Evolutionary conservation across 1,140 invertebrate species (phyloP), one percentile per base, ranked within the genome.

Genomic region (Cotesia typhae): DNA sequence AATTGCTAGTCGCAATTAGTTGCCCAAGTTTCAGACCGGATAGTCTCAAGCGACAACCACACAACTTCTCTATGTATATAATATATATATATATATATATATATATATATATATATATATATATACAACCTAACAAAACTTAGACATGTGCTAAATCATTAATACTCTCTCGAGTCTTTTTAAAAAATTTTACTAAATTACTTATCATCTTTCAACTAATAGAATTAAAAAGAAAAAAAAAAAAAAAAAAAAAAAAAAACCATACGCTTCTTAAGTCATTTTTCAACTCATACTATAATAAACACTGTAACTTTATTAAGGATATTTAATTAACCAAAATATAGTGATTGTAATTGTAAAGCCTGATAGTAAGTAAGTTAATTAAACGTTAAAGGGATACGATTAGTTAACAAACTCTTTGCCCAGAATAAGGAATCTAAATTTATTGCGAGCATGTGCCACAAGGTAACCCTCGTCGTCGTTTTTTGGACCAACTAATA

Each of bases 1-100:
- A 82, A 82, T 80, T 80, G 80, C 79, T 78, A 81, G 79, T 82
- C 79, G 81, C 81, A 83, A 83, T 83, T 82, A 82, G 81, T 81
- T 82, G 79, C 71, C 76, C 63, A 78, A 82, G 80, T 80, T 81
- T 76, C 76, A 76, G 79, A 78, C 77, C 74, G 78, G 74, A 57
- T 67, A 51, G 28, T 67, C 66, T 67, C 52, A 41, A 35, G 66
- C 52, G 66, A 67, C 66, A 67, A 7, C 60, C 60, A 63, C 57
- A 67, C 66, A 67, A 67, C 20, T 67, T 65, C 14, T 47, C 41
- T 47, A 6, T 47, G 41, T 47, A 47, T 47, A 10, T 47, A 10
- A 14, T 65, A 37, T 65, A 37, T 65, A 14, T 14, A 14, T 14
- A 14, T 14, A 14, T 14, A 14, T 14, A 14, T 14, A 14, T 14